phyloP scores from a whole-genome alignment of 2,888 invertebrate genomes.

The Orchestes rusci region DNA sequence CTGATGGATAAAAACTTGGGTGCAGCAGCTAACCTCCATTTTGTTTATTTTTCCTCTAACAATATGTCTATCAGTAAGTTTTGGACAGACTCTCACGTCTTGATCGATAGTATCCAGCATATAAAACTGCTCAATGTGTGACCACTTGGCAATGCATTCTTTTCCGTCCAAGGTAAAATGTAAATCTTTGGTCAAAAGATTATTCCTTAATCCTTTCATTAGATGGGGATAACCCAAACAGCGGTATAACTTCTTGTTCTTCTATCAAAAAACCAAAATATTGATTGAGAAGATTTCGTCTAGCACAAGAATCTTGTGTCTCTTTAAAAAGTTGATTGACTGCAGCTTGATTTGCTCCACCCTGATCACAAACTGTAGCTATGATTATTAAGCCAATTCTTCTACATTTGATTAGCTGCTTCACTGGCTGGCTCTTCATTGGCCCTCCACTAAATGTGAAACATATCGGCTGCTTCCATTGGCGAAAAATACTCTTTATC shows the following conservation, averaged over 20 bases:
- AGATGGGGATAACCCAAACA: conserved; percentile 9
- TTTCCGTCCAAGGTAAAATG: not conserved
- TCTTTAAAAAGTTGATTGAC: conserved; percentile 4
- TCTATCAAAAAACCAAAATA: conserved; percentile 4
- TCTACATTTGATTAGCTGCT: conserved; percentile 9
- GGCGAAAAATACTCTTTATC: not conserved
- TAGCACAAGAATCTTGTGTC: conserved; percentile 1
- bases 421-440: not conserved
- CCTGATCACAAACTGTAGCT: conserved; percentile 33
- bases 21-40: not conserved
- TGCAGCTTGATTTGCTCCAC: conserved; percentile 27
- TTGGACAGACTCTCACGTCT: not conserved
- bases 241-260: conserved; percentile 5
- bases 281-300: not conserved
- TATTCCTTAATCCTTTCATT: conserved; percentile 7
- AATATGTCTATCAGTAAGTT: conserved; percentile 1
- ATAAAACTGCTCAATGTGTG: conserved; percentile 7
- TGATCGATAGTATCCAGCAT: conserved; percentile 1
- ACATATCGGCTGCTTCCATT: conserved; percentile 9
- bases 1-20: conserved; percentile 1
- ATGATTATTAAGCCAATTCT: conserved; percentile 26
- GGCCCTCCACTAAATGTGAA: conserved; percentile 1
- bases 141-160: conserved; percentile 1
- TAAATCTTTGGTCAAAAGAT: conserved; percentile 4
- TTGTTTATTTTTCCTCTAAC: not conserved